phyloP scores from a whole-genome alignment of 2,888 invertebrate species.

The Ochropacha duplaris region DNA sequence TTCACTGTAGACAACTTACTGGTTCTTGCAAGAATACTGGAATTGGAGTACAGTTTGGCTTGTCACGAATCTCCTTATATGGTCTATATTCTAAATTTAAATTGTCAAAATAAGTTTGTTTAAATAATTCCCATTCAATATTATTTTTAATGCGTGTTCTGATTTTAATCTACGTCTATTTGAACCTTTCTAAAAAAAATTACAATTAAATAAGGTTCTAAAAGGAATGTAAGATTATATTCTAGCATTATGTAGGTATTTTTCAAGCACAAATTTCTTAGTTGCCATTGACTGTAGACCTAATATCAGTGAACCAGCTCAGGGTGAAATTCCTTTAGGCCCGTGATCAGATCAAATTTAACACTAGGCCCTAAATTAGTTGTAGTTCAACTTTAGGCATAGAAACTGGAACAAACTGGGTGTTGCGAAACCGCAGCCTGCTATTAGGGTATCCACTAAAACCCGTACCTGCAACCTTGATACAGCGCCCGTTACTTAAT shows the following conservation, averaged over 20 bases:
- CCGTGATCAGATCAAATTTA: constrained; percentile 58
- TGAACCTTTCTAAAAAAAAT: neutral
- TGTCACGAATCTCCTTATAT: neutral
- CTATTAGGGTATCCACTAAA: constrained; percentile 70
- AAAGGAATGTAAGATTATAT: neutral
- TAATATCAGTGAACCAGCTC: constrained; percentile 29
- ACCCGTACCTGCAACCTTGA: constrained; percentile 65
- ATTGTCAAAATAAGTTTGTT: neutral
- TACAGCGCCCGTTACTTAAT: constrained; percentile 79
- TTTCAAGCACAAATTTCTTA: constrained; percentile 5
- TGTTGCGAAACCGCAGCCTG: constrained; percentile 55
- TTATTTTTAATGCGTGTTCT: neutral
- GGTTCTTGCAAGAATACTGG: constrained; percentile 27
- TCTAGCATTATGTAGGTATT: neutral
- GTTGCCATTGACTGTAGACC: constrained; percentile 15
- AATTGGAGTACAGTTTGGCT: neutral
- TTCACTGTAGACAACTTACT: constrained; percentile 38
- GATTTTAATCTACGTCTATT: neutral
- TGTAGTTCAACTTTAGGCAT: constrained; percentile 72
- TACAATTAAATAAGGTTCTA: neutral
- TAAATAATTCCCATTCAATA: neutral
- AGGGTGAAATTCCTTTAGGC: constrained; percentile 51
- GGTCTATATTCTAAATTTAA: neutral
- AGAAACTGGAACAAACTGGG: constrained; percentile 63
- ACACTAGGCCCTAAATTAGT: constrained; percentile 68